A percentile compares a stretch with the other conserved stretches of the same genome.
Evolutionary conservation across 1,140 invertebrate species (phyloP).

Genomic region (Meteorus sp.): DNA sequence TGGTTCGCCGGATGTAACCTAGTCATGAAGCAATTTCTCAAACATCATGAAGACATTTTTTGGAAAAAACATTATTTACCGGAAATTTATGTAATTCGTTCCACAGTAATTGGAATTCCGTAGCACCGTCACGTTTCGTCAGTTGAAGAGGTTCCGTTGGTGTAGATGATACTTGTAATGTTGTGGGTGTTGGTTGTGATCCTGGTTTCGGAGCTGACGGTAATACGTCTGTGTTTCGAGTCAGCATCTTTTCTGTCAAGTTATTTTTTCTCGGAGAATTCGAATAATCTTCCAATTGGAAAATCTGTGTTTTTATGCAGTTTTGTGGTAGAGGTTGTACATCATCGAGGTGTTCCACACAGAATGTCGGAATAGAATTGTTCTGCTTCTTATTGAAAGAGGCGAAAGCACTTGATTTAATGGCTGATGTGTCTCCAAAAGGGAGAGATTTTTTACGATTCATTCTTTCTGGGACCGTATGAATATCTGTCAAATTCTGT

Average conservation of each 20-base stretch:
- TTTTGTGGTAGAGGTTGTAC: constrained; percentile 44
- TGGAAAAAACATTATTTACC: constrained; percentile 21
- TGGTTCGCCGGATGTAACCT: not conserved
- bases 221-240: no score
- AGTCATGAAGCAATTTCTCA: not conserved
- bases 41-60: not conserved
- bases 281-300: not conserved
- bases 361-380: constrained; percentile 44
- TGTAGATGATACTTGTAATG: not conserved
- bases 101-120: constrained; percentile 52
- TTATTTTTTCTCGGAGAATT: not conserved
- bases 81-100: constrained; percentile 49
- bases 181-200: not conserved
- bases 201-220: not conserved
- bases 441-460: constrained; percentile 21
- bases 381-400: constrained; percentile 27
- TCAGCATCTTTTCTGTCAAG: not conserved
- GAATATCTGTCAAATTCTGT: constrained; percentile 38
- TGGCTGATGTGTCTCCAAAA: constrained; percentile 14
- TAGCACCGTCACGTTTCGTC: constrained; percentile 1
- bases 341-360: constrained; percentile 41
- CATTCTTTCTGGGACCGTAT: not conserved
- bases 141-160: constrained; percentile 23
- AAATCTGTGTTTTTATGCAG: no score
- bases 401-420: constrained; percentile 26